Percentiles rank a stretch among this genome's conserved stretches.
phyloP scores from a whole-genome alignment of 2,797 vertebrate species.

The Anguilla megastoma region DNA sequence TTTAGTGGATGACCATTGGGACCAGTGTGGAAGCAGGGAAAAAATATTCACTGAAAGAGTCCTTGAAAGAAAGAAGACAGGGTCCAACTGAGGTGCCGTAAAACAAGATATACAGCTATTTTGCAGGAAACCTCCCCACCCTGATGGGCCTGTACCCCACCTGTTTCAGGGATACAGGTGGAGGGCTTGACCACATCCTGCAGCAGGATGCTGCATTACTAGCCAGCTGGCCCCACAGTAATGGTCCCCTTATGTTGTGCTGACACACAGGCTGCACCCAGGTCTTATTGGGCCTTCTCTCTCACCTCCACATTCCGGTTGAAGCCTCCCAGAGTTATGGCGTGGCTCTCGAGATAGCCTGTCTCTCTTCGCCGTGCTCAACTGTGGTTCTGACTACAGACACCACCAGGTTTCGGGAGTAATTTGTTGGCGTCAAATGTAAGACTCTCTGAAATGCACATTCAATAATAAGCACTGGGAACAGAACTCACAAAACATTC shows the following conservation, averaged over 20 bases:
- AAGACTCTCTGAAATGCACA: slow-evolving; percentile 9
- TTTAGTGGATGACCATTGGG: neutral
- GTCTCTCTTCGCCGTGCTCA: neutral
- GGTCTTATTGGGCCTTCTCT: slow-evolving; percentile 12
- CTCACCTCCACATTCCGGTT: slow-evolving; percentile 16
- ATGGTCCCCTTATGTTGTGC: neutral
- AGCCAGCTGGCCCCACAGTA: neutral
- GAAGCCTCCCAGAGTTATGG: neutral
- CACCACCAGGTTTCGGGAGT: neutral
- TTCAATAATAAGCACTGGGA: neutral
- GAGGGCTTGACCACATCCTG: neutral
- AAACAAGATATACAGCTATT: neutral
- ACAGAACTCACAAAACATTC: slow-evolving; percentile 13
- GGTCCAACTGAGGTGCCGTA: neutral
- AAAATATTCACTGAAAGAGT: neutral
- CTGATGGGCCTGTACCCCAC: neutral
- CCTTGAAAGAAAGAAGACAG: neutral
- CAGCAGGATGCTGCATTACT: neutral
- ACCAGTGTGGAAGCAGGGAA: neutral
- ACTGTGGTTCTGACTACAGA: neutral
- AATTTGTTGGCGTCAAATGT: slow-evolving; percentile 14
- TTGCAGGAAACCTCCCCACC: neutral
- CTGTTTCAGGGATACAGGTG: neutral
- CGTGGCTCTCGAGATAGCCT: slow-evolving; percentile 11
- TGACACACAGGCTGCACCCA: neutral